These are phyloP conservation scores for Leucania comma DNA, from an alignment of 2,888 invertebrate genomes.

Conservation along the genomic window DNA sequence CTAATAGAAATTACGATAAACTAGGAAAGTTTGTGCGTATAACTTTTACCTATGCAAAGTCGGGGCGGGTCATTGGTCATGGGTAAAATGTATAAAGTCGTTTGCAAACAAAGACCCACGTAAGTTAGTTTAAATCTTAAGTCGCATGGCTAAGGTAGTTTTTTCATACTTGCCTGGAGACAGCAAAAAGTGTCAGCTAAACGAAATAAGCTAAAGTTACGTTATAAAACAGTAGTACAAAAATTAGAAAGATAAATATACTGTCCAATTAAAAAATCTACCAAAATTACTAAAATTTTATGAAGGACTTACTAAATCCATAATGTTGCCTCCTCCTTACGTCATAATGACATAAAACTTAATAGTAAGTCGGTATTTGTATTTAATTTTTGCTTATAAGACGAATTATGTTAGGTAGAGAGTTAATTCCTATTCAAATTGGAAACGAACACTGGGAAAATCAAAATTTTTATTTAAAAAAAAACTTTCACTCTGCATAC, in stretches of 20 bases:
- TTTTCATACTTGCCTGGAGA: too few species aligned
- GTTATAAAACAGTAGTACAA: too few species aligned
- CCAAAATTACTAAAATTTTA: conserved; percentile 1
- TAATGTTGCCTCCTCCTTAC: background rate
- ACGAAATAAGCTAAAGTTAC: background rate
- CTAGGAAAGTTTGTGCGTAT: too few species aligned
- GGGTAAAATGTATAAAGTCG: background rate
- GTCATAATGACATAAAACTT: conserved; percentile 28
- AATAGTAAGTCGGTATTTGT: conserved; percentile 13
- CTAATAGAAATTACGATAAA: too few species aligned
- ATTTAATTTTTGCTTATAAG: conserved; percentile 1
- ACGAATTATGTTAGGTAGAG: background rate
- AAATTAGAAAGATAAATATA: too few species aligned
- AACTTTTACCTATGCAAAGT: too few species aligned
- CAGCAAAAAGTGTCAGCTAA: background rate
- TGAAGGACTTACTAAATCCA: conserved; percentile 8
- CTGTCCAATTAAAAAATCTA: conserved; percentile 1
- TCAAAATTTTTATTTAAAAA: background rate
- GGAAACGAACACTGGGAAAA: background rate
- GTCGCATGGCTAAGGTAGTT: background rate
- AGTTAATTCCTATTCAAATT: conserved; percentile 1
- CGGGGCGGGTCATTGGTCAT: too few species aligned
- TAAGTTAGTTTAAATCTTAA: background rate
- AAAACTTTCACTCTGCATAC: too few species aligned
- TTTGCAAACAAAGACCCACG: background rate